These are phyloP conservation scores for Poeciliopsis occidentalis DNA, from an alignment of 2,113 vertebrate genomes.

Conservation along the genomic window DNA sequence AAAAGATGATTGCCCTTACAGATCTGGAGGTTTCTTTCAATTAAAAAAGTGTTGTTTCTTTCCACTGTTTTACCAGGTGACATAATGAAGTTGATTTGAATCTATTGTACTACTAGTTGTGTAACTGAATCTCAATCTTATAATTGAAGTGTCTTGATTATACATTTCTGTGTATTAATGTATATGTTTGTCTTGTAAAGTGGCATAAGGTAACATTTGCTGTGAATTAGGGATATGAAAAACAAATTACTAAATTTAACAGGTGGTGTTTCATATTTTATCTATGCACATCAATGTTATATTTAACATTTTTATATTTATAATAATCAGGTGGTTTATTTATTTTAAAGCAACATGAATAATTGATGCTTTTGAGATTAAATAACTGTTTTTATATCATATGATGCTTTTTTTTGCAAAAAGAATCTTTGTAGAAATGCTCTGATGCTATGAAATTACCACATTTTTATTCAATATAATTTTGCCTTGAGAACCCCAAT, in stretches of 20 bases:
- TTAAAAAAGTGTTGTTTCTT: not conserved
- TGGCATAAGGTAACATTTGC: not conserved
- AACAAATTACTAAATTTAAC: not conserved
- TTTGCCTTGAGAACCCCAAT: too few relatives aligned
- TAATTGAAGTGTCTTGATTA: too few relatives aligned
- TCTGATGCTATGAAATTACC: not conserved
- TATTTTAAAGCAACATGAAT: not conserved
- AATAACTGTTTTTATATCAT: not conserved
- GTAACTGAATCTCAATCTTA: too few relatives aligned
- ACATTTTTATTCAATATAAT: too few relatives aligned
- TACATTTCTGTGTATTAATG: not conserved
- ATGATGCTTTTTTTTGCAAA: too few relatives aligned
- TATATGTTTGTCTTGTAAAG: not conserved
- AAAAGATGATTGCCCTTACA: not conserved
- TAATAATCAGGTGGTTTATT: not conserved
- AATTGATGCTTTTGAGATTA: not conserved
- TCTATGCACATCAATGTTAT: not conserved
- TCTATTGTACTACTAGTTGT: too few relatives aligned
- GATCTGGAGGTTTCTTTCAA: not conserved
- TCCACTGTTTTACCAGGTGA: not conserved
- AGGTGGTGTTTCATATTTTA: not conserved
- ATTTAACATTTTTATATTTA: not conserved
- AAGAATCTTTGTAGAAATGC: not conserved
- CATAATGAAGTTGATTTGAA: too few relatives aligned
- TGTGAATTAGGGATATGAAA: not conserved